These are phyloP conservation scores for Papilio polyxenes DNA, from an alignment of 1,140 invertebrate species.

Conservation along the genomic window DNA sequence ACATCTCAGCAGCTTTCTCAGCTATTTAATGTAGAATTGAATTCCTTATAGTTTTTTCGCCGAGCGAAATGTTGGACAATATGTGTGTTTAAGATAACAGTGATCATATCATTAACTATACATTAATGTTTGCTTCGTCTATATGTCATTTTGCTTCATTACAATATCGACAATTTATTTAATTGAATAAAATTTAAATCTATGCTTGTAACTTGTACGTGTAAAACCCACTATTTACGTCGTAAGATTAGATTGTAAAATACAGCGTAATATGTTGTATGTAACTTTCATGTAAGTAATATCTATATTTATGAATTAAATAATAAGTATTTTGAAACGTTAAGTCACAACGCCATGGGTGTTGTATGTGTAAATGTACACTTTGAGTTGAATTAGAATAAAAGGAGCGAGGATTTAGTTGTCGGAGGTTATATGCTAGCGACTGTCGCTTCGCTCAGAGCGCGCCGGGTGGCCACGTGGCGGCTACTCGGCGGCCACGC, in stretches of 20 bases:
- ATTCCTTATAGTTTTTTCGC: constrained; percentile 16
- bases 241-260: constrained; percentile 71
- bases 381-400: constrained; percentile 68
- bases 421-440: constrained; percentile 40
- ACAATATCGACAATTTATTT: constrained; percentile 56
- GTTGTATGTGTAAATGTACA: constrained; percentile 75
- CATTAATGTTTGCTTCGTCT: constrained; percentile 44
- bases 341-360: constrained; percentile 63
- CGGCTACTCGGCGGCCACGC: constrained; percentile 52
- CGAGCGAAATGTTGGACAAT: constrained; percentile 18
- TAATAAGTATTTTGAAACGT: constrained; percentile 70
- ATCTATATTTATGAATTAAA: constrained; percentile 77
- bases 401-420: constrained; percentile 47
- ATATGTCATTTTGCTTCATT: constrained; percentile 32
- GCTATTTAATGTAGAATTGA: background rate
- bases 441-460: constrained; percentile 69
- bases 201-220: constrained; percentile 57
- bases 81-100: constrained; percentile 57
- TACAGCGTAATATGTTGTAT: constrained; percentile 67
- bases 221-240: constrained; percentile 71
- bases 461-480: constrained; percentile 51
- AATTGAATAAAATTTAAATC: constrained; percentile 51
- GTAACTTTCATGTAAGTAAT: constrained; percentile 71
- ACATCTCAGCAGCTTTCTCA: background rate
- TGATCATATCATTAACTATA: constrained; percentile 56